Evolutionary conservation across 2,113 vertebrate species (phyloP).

Genomic region (Dromaius novaehollandiae): DNA sequence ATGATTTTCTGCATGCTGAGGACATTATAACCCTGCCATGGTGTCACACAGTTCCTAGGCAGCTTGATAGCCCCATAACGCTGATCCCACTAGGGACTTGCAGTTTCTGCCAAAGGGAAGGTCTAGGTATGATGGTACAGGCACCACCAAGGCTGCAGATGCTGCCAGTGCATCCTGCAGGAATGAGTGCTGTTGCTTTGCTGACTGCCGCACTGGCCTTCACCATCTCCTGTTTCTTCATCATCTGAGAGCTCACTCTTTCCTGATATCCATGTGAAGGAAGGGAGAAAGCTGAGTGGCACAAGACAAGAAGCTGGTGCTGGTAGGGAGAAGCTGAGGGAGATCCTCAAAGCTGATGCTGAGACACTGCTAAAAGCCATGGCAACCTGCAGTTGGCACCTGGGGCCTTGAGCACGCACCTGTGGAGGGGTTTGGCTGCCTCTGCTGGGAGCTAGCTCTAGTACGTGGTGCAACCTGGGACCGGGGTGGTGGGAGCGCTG

Average conservation of each 20-base stretch:
- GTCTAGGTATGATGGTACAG: background rate
- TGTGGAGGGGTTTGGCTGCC: no score
- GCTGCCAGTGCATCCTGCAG: no score
- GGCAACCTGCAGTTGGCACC: no score
- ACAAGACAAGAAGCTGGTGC: no score
- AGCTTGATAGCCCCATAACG: fast-evolving
- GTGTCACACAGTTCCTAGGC: background rate
- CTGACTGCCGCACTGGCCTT: background rate
- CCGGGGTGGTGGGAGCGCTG: background rate
- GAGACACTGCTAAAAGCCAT: no score
- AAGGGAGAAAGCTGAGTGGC: no score
- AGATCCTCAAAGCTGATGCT: no score
- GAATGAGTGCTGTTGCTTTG: background rate
- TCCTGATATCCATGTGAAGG: no score
- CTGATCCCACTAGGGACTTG: background rate
- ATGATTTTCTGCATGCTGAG: background rate
- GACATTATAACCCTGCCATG: background rate
- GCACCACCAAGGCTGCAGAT: background rate
- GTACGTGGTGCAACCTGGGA: background rate
- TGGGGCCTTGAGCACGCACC: no score
- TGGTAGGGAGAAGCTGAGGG: no score
- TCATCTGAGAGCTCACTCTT: background rate
- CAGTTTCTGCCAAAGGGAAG: background rate
- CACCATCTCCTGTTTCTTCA: background rate
- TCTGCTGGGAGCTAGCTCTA: no score